Percentiles rank a stretch among this genome's conserved stretches.
phyloP scores from a whole-genome alignment of 53 echinoderm and acorn worm genomes.

The Paracentrotus lividus region DNA sequence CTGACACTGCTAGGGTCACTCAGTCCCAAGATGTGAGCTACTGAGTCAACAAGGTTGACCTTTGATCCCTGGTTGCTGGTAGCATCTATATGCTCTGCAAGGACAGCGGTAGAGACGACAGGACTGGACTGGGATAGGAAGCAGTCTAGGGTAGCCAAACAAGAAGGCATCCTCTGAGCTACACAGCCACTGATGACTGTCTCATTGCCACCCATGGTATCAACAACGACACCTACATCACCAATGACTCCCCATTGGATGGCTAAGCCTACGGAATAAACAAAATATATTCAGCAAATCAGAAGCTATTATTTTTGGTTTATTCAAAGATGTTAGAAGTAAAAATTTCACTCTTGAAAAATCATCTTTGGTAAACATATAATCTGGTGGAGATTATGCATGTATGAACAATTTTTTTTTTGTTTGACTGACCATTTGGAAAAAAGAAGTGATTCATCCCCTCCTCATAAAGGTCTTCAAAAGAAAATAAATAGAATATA shows the following conservation, averaged over 20 bases:
- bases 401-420: no score
- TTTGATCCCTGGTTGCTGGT: constrained; percentile 52
- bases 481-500: no score
- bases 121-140: constrained; percentile 80
- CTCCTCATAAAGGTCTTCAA: no score
- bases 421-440: no score
- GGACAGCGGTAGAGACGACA: constrained; percentile 80
- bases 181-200: constrained; percentile 76
- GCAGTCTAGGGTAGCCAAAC: constrained; percentile 78
- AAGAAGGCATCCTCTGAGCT: constrained; percentile 84
- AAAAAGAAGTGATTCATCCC: no score
- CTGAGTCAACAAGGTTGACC: constrained; percentile 70
- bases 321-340: no score
- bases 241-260: constrained; percentile 92
- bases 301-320: background rate
- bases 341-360: no score
- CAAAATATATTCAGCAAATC: background rate
- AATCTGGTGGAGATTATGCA: no score
- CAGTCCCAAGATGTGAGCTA: constrained; percentile 82
- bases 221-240: constrained; percentile 86
- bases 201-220: constrained; percentile 85
- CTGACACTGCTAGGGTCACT: constrained; percentile 75
- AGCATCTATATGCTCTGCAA: constrained; percentile 58
- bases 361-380: no score
- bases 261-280: constrained; percentile 73